Base-by-base conservation (phyloP, 1,140 invertebrate species). In the Calephelis virginiensis region DNA sequence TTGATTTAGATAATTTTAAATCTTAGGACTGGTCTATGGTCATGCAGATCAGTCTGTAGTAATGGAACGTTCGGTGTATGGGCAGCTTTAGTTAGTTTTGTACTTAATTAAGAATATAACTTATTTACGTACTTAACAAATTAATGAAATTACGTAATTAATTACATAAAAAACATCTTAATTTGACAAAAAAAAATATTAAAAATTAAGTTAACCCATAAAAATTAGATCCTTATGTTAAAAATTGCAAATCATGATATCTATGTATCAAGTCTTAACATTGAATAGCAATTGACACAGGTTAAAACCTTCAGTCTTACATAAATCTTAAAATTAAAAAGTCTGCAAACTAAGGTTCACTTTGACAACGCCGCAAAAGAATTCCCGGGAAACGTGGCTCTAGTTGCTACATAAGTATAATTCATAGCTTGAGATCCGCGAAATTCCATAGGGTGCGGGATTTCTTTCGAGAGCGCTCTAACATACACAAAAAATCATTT, bases 301-400 rank as follows among this genome's bases (percentile, higher is more conserved):
- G 38, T 64, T 53, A 40, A 60, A 60, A 61, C 66, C 65, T 61
- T 71, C 68, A 67, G 69, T 73, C 69, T 73, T 68, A 45, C 28
- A 59, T 28, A 59, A n/a, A 28, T 28, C 56, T 59, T 59, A 59
- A 10, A 59, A 59, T 38, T 59, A 37, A 38, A 17, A 38, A 66
- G 47, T 66, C 67, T 48, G 47, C 61, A 69, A 47, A 59, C 61
- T 50, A 70, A 70, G 43, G 59, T 69, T 61, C 60, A n/a, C 50
- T 37, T 43, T 8, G 40, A 43, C 40, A 8, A 43, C 40, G 40
- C 40, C 40, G 0, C 40, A 43, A 43, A 43, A 43, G 40, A 43
- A 43, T 5, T 43, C 40, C 40, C 40, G 40, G 40, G 1, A 1
- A 43, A 8, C 40, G 6, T 43, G 5, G 40, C 40, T 43, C 40